Percentiles rank a stretch among this genome's conserved stretches.
phyloP scores from a whole-genome alignment of 2,113 vertebrate species.

The Dicentrarchus labrax region DNA sequence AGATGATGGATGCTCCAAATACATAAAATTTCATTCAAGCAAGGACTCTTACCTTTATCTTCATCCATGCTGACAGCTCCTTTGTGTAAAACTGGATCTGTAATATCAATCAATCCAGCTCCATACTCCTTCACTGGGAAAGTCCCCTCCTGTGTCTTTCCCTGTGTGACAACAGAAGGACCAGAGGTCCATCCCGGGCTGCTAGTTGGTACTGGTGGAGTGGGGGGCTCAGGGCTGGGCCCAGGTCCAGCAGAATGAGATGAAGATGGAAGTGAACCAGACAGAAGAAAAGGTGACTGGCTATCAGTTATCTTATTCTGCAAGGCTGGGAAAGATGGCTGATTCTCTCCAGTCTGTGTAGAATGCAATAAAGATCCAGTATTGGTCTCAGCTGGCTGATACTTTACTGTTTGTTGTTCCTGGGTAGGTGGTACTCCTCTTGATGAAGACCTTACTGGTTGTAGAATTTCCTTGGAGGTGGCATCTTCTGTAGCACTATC shows the following conservation, averaged over 20 bases:
- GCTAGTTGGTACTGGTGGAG: not conserved
- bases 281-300: slow-evolving; percentile 35
- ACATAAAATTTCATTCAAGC: not conserved
- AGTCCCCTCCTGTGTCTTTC: slow-evolving; percentile 3
- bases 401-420: slow-evolving; percentile 37
- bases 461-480: slow-evolving; percentile 1
- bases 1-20: slow-evolving; percentile 2
- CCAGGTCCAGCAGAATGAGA: slow-evolving; percentile 1
- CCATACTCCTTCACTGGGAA: not conserved
- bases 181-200: slow-evolving; percentile 24
- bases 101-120: slow-evolving; percentile 23
- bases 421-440: slow-evolving; percentile 3
- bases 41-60: slow-evolving; percentile 60
- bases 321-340: slow-evolving; percentile 9
- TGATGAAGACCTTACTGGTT: slow-evolving; percentile 25
- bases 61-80: slow-evolving; percentile 37
- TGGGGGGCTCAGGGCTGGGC: not conserved
- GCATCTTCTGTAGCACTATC: slow-evolving; percentile 19
- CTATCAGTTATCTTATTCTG: slow-evolving; percentile 14
- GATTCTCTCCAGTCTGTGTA: slow-evolving; percentile 35
- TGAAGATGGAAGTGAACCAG: slow-evolving; percentile 34
- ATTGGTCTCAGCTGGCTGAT: slow-evolving; percentile 44
- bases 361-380: slow-evolving; percentile 25
- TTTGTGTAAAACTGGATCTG: slow-evolving; percentile 20
- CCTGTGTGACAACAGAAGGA: slow-evolving; percentile 21